Base-by-base conservation (phyloP, 92 coral and sea anemone genomes). In the Micromussa lordhowensis region DNA sequence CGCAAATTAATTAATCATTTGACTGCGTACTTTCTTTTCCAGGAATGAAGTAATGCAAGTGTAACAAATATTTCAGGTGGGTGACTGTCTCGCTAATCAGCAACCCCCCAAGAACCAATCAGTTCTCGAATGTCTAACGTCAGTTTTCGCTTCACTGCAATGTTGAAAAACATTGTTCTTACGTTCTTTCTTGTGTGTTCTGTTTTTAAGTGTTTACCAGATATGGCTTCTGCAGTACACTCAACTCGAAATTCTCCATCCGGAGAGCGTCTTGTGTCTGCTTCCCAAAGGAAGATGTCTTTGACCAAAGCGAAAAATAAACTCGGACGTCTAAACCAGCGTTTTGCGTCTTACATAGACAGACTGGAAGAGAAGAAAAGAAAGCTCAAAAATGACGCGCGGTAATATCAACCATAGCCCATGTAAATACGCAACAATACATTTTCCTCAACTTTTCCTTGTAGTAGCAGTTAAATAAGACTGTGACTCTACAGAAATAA, bases 281-380 rank as follows among this genome's bases (percentile, higher is more conserved):
- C 82, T 36, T 66, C 88, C 38, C 87, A 80, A 49, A 68, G 81
- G 51, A 91, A 91, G 81, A 87, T 87, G 75, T 82, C 90, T 85
- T 73, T 86, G 22, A 75, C 86, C 69, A 89, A 91, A 80, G 91
- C 82, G 54, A 81, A 86, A 7, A 88, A 91, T 40, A 91, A 91
- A 76, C 87, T 91, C 18, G 79, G 84, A 64, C 88, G 59, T 69
- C 78, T 91, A 64, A 91, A 91, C 77, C 78, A 91, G 49, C 93
- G 93, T 5, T 87, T 91, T 61, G 89, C 93, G 26, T 87, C 86
- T 70, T 91, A 91, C 80, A 91, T 91, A 22, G 91, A 87, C 55
- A 77, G 87, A 82, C 68, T 91, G 63, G 93, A 91, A 22, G 91
- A 89, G 35, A 88, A 91, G 68, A 91, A 91, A 35, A 86, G 78